A percentile compares a stretch with the other conserved stretches of the same genome.
Evolutionary conservation across 2,888 invertebrate genomes (phyloP).

Genomic region (Pheosia tremula): DNA sequence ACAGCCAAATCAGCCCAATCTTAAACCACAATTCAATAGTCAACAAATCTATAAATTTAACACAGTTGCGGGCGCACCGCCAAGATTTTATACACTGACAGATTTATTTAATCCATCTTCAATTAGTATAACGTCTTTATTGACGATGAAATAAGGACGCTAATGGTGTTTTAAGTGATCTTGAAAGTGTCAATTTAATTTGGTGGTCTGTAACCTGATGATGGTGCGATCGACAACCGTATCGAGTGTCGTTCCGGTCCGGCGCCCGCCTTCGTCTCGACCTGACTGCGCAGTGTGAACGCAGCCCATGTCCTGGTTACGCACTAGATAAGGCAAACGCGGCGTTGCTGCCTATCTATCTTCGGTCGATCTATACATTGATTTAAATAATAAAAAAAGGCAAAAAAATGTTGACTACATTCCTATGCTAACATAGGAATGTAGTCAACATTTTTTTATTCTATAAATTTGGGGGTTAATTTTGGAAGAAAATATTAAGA

Average conservation of each 20-base stretch:
- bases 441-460: too few species aligned
- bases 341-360: not conserved
- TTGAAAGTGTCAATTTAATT: conserved; percentile 24
- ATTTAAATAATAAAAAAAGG: too few species aligned
- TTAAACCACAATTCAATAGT: conserved; percentile 37
- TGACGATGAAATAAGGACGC: conserved; percentile 21
- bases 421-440: too few species aligned
- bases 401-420: too few species aligned
- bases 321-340: conserved; percentile 28
- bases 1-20: too few species aligned
- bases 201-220: conserved; percentile 61
- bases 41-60: conserved; percentile 49
- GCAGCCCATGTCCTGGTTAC: conserved; percentile 61
- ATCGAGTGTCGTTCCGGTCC: conserved; percentile 72
- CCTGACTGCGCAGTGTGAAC: conserved; percentile 56
- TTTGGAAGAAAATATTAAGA: too few species aligned
- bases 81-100: conserved; percentile 42
- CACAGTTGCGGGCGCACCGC: conserved; percentile 55
- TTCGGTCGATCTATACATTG: too few species aligned
- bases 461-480: too few species aligned
- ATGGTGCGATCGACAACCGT: conserved; percentile 61
- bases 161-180: conserved; percentile 16
- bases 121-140: conserved; percentile 20
- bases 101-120: conserved; percentile 15
- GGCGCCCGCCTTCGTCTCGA: conserved; percentile 52